Evolutionary conservation across 2,797 vertebrate species (phyloP), one percentile per base, ranked within the genome.

Genomic region (Helostoma temminkii): DNA sequence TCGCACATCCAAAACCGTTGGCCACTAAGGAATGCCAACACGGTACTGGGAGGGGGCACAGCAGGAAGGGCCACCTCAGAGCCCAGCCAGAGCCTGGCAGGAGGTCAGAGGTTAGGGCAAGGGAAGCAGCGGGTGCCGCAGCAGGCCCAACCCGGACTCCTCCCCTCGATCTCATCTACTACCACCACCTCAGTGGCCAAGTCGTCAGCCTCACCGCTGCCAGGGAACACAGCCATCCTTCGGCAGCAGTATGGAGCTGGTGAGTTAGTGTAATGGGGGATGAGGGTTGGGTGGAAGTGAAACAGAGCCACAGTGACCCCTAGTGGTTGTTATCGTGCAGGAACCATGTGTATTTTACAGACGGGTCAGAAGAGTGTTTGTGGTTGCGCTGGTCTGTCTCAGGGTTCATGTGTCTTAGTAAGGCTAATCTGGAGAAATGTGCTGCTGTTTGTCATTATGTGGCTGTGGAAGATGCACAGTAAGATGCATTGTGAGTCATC

Each of bases 1-100:
- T 97, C 96, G 16, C 96, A 98, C 88, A 97, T 96, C 82, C 96
- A 97, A 93, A 95, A 95, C 89, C 92, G 95, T 63, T 93, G 94
- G 60, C 94, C 94, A 0, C 92, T 94, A 10, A 92, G 95, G 69
- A 95, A 92, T 66, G 86, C 90, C 83, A 86, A 93, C 18, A 60
- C 87, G 1, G 86, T 64, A 6, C 63, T 78, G 21, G 88, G 64
- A 50, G 70, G 57, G 5, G 90, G 62, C 6, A 84, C 81, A 22
- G 78, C 52, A 1, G 77, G 66, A 1, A 60, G 90, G 64, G 88
- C 91, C 80, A 92, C 93, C 25, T 83, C 85, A 1, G 91, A 91
- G 56, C 92, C 93, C 0, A 79, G 74, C 12, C 86, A 87, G 8
- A 26, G 56, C 2, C 52, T 50, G 37, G 56, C 45, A 2, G 79